phyloP scores from a whole-genome alignment of 2,888 invertebrate species.

The Acleris emargana region DNA sequence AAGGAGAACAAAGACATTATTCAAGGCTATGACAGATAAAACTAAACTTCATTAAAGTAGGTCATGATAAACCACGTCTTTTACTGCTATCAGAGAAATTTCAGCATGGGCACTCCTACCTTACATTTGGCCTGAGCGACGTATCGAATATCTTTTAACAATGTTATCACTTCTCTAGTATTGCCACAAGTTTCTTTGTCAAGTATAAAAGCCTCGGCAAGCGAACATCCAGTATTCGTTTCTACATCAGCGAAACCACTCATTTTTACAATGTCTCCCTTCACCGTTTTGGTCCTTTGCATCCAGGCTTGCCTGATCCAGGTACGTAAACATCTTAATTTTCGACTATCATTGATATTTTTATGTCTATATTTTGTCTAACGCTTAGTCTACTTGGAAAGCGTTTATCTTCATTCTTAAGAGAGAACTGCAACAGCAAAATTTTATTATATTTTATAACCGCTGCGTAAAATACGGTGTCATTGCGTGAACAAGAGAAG shows the following conservation, averaged over 20 bases:
- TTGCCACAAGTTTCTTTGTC: not conserved
- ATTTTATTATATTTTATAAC: no score
- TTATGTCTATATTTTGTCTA: no score
- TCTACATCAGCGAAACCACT: not conserved
- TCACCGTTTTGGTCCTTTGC: conserved; percentile 7
- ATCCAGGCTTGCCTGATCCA: conserved; percentile 22
- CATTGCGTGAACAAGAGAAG: no score
- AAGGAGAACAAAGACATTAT: not conserved
- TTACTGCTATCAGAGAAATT: not conserved
- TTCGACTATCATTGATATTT: no score
- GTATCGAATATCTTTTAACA: not conserved
- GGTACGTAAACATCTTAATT: conserved; percentile 19
- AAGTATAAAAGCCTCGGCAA: conserved; percentile 6
- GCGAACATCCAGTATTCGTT: not conserved
- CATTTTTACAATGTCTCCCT: conserved; percentile 14
- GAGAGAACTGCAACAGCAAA: no score
- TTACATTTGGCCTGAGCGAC: not conserved
- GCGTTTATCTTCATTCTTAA: no score
- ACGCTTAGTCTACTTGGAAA: no score
- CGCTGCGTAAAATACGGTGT: no score
- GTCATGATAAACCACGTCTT: not conserved
- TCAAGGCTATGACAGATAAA: not conserved
- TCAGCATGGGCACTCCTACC: not conserved
- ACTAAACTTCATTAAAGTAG: not conserved
- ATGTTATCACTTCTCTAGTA: not conserved